Evolutionary conservation across 2,113 vertebrate species (phyloP).

Genomic region (Cyprinodon tularosa): DNA sequence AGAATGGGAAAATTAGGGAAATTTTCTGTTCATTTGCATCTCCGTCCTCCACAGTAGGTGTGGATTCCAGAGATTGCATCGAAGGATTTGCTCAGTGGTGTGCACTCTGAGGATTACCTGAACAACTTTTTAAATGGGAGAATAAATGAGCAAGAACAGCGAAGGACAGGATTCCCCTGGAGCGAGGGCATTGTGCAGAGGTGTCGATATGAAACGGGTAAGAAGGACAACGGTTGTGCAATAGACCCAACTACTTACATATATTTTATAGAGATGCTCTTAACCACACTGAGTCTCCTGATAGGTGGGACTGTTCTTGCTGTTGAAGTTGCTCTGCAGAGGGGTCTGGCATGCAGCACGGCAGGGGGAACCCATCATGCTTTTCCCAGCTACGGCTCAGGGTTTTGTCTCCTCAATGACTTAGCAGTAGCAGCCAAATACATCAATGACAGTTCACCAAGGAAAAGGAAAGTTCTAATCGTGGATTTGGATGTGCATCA

Average conservation of each 20-base stretch:
- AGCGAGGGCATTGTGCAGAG: slow-evolving; percentile 67
- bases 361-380: slow-evolving; percentile 74
- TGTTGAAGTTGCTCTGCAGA: slow-evolving; percentile 63
- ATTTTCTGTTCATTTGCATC: background rate
- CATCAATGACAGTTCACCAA: slow-evolving; percentile 9
- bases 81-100: slow-evolving; percentile 44
- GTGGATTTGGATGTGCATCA: slow-evolving; percentile 76
- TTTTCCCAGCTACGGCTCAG: slow-evolving; percentile 65
- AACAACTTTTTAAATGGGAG: slow-evolving; percentile 61
- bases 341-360: slow-evolving; percentile 73
- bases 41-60: slow-evolving; percentile 58
- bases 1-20: background rate
- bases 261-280: background rate
- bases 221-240: background rate
- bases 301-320: slow-evolving; percentile 69
- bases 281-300: background rate
- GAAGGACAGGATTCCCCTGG: slow-evolving; percentile 68
- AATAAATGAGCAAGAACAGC: slow-evolving; percentile 56
- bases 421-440: slow-evolving; percentile 68
- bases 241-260: background rate
- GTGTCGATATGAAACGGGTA: slow-evolving; percentile 72
- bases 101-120: slow-evolving; percentile 69
- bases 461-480: slow-evolving; percentile 61
- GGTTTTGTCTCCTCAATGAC: slow-evolving; percentile 74
- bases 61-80: slow-evolving; percentile 68